These are phyloP conservation scores for Carollia perspicillata DNA, from an alignment of 2,113 vertebrate species.

Conservation along the genomic window DNA sequence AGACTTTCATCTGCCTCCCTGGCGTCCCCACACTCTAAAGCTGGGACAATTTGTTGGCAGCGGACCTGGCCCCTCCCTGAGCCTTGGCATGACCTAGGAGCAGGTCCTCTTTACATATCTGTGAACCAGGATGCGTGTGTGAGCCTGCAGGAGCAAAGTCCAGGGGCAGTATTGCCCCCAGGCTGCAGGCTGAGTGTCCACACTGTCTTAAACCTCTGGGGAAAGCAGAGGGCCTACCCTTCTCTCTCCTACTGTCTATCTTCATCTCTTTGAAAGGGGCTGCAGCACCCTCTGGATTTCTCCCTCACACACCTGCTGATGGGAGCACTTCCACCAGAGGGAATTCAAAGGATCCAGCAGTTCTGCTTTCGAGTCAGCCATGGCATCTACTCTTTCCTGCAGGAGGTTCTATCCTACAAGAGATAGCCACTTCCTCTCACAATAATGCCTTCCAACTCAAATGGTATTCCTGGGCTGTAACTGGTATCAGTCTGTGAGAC, in stretches of 20 bases:
- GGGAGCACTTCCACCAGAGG: neutral
- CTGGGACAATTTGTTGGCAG: neutral
- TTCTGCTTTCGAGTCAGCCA: neutral
- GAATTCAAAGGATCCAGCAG: neutral
- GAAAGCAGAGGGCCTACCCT: neutral
- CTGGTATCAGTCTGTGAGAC: neutral
- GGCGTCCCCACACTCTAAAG: neutral
- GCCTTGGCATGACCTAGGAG: neutral
- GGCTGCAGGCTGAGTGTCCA: neutral
- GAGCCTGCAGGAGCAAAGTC: neutral
- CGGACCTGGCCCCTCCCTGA: neutral
- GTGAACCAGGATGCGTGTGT: neutral
- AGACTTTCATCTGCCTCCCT: neutral
- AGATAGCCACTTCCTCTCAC: neutral
- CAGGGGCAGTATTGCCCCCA: rapidly evolving
- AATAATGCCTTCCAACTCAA: neutral
- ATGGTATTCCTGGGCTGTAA: neutral
- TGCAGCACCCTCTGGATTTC: neutral
- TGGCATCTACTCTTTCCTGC: neutral
- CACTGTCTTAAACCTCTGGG: neutral
- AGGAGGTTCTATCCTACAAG: neutral
- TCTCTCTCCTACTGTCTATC: neutral
- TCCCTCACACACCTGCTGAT: neutral
- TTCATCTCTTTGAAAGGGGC: neutral
- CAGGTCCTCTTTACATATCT: neutral